Base-by-base conservation (phyloP, 1,140 invertebrate species). In the Calephelis virginiensis region DNA sequence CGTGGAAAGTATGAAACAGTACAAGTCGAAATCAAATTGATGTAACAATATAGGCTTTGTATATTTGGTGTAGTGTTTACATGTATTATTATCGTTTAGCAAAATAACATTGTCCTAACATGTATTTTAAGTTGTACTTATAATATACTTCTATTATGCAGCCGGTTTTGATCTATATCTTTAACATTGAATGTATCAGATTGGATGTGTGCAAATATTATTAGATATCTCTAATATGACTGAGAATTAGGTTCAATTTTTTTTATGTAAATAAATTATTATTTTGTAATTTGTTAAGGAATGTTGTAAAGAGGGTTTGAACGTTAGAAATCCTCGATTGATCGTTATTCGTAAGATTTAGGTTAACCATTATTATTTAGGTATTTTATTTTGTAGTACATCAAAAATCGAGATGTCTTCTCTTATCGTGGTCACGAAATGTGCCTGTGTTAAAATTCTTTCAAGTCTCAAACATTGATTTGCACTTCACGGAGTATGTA, bases 221-320 rank as follows among this genome's bases (percentile, higher is more conserved):
- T 71, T 65, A 61, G 68, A 81, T 70, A 81, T 76, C 77, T 86
- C 75, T 80, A 80, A 86, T 86, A 83, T 87, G 85, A 87, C 87
- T 90, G 87, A 89, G 82, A 86, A 87, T 90, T 84, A 82, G 85
- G 83, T 90, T 89, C 85, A 87, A 89, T 86, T 81, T 78, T 59
- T n/a, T 79, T 59, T 79, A 69, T 89, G 83, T 90, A 90, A 86
- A 90, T 90, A 74, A 74, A 77, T 75, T 78, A 77, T 76, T 67
- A 74, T 77, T 82, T 82, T 74, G 28, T 73, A 72, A 80, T 80
- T 70, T 76, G 71, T 83, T 80, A 78, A 74, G 69, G 61, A 71
- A 74, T 76, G 66, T 40, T 64, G 71, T 74, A 77, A 79, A 71
- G 69, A 73, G 61, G 28, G 68, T 67, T 73, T 72, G 74, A 75